These are phyloP conservation scores for Emberiza fucata DNA, from an alignment of 2,113 vertebrate species.

Conservation along the genomic window DNA sequence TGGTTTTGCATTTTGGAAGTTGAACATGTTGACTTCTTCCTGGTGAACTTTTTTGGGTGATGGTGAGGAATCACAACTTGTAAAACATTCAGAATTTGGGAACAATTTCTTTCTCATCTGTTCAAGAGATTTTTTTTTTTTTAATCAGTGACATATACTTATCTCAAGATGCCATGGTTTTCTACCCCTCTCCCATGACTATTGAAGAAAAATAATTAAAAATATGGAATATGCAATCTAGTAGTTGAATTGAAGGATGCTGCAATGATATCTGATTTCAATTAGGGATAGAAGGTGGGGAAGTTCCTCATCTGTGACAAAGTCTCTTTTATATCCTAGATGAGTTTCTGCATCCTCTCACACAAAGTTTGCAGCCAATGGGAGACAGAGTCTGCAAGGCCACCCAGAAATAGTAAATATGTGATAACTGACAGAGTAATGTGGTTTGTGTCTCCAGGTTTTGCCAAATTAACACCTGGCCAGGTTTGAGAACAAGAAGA, in stretches of 20 bases:
- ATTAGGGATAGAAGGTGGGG: not conserved
- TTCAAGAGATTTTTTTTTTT: not conserved
- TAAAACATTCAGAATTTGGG: not conserved
- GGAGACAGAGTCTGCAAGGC: not conserved
- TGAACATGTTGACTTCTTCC: not conserved
- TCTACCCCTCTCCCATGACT: not conserved
- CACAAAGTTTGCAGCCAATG: not conserved
- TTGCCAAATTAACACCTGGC: too few species aligned
- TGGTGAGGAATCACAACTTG: not conserved
- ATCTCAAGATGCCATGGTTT: not conserved
- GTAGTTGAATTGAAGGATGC: not conserved
- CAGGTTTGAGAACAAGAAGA: not conserved
- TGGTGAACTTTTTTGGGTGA: not conserved
- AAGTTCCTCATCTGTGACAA: not conserved
- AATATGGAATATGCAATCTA: not conserved
- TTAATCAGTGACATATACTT: not conserved
- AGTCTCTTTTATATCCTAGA: not conserved
- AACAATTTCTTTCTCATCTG: not conserved
- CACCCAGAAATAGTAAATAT: accelerated
- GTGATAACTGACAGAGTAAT: not conserved
- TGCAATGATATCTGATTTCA: not conserved
- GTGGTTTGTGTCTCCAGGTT: not conserved
- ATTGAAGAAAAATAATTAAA: not conserved
- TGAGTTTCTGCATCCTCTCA: not conserved
- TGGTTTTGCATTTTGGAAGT: not conserved